Evolutionary conservation across 2,888 invertebrate species (phyloP), one percentile per base, ranked within the genome.

Genomic region (Ormyrus nitidulus): DNA sequence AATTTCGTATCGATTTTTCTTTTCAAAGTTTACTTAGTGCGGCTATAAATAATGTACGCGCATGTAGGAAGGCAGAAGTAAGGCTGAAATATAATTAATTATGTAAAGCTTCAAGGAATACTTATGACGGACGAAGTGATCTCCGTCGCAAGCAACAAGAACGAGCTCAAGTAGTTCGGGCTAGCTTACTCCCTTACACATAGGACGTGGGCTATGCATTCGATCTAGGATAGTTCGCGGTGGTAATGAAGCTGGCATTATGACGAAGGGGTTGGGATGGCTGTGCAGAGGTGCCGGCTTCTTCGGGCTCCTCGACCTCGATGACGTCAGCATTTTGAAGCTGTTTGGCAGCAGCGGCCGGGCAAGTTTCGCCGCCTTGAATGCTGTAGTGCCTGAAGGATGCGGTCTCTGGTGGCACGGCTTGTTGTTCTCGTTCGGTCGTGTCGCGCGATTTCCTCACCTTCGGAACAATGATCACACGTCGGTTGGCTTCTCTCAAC

Each of bases 401-500:
- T 86, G 96, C 94, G 89, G 96, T 96, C 87, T 96, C 96, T 7
- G 96, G 95, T 11, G 95, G 94, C 86, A 94, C 92, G 9, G 93
- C 92, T 83, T 94, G 95, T 85, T 92, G 92, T 79, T 95, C 94
- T 76, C 94, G 91, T 91, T 96, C 96, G 8, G 94, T 93, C 46
- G 94, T 94, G 83, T 94, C 94, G 83, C 96, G 93, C 87, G 96
- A 94, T 90, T 97, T 96, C 91, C 97, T 95, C 83, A 96, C 93
- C 91, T 97, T 96, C 34, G 34, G 83, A 96, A 19, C 44, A 48
- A 69, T 0, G 34, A 34, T 56, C 10, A 5, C 34, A 34, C 34
- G 34, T 34, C 34, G 34, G 34, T 34, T 11, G 53, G 9, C 53
- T 11, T 11, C 53, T 10, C 53, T 11, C 53, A 2, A 10, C 53